phyloP scores from a whole-genome alignment of 2,113 vertebrate genomes.

The Burhinus oedicnemus region DNA sequence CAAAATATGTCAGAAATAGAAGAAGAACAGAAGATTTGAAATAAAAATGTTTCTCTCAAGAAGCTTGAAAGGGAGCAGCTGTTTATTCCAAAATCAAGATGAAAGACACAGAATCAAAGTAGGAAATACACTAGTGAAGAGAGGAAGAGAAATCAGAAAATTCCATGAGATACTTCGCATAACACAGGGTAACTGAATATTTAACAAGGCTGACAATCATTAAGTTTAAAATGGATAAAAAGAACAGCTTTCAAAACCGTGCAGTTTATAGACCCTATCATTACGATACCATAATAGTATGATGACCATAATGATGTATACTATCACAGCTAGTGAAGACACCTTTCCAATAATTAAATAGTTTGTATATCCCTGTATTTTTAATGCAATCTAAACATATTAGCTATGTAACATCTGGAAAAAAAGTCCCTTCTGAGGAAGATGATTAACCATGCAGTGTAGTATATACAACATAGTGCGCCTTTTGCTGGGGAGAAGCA shows the following conservation, averaged over 20 bases:
- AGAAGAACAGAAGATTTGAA: background rate
- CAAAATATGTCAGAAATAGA: background rate
- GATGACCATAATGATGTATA: background rate
- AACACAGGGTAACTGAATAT: background rate
- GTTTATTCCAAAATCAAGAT: background rate
- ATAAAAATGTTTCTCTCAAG: background rate
- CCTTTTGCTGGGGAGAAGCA: background rate
- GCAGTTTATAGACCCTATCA: background rate
- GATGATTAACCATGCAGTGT: background rate
- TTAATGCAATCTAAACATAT: background rate
- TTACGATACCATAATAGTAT: background rate
- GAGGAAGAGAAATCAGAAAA: background rate
- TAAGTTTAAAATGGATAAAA: background rate
- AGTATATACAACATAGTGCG: background rate
- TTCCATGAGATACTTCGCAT: background rate
- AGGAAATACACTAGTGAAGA: background rate
- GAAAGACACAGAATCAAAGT: background rate
- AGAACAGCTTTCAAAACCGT: background rate
- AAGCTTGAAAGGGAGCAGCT: background rate
- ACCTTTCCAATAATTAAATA: background rate
- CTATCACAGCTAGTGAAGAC: background rate
- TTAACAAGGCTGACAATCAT: background rate
- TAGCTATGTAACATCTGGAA: background rate
- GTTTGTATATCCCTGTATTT: background rate
- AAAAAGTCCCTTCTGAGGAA: background rate